A percentile compares a stretch with the other conserved stretches of the same genome.
Evolutionary conservation across 2,797 vertebrate species (phyloP).

Genomic region (Phataginus tetradactyla): DNA sequence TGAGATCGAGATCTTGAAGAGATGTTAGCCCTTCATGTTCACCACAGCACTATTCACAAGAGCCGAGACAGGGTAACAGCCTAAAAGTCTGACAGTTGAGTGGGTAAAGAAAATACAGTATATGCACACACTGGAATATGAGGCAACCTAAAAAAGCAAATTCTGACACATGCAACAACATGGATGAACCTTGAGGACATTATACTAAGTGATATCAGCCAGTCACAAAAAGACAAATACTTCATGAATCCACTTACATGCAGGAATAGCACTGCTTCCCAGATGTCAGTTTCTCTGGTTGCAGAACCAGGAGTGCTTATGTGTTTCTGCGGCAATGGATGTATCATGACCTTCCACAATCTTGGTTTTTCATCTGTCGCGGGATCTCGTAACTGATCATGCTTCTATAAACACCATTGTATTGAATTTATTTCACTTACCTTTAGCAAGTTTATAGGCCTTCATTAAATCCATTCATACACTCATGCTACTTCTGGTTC

Average conservation of each 20-base stretch:
- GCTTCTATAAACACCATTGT: neutral
- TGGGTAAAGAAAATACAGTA: neutral
- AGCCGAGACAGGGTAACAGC: neutral
- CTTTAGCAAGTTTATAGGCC: neutral
- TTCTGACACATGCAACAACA: neutral
- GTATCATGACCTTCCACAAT: neutral
- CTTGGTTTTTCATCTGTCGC: no score
- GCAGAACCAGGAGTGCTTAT: neutral
- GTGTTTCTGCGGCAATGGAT: neutral
- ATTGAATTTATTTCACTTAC: neutral
- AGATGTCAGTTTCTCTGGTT: neutral
- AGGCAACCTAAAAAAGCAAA: neutral
- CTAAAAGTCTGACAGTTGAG: neutral
- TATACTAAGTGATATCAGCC: neutral
- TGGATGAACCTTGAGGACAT: neutral
- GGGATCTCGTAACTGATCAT: neutral
- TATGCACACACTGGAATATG: neutral
- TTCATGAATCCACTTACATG: neutral
- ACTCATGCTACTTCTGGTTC: neutral
- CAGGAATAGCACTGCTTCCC: neutral
- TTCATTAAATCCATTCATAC: conserved; percentile 2
- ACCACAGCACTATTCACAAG: neutral
- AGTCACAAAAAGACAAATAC: neutral
- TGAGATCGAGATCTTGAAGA: neutral
- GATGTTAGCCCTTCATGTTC: neutral